These are phyloP conservation scores for Tragelaphus imberbis DNA, from an alignment of 2,113 vertebrate species.

Conservation along the genomic window DNA sequence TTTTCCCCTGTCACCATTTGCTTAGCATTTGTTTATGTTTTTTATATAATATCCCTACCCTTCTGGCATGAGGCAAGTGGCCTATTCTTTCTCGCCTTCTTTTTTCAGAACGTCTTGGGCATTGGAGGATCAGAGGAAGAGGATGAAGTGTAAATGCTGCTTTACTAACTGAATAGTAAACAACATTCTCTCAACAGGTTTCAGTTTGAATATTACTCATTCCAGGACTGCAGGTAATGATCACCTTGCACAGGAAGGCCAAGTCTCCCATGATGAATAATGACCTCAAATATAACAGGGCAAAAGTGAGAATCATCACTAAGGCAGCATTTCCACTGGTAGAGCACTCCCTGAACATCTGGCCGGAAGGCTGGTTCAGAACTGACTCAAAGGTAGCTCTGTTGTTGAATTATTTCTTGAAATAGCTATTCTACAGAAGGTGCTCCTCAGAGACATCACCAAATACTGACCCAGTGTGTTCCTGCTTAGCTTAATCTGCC, in stretches of 20 bases:
- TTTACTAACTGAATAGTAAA: neutral
- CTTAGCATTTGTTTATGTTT: neutral
- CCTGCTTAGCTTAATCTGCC: slow-evolving; percentile 1
- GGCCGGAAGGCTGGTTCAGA: neutral
- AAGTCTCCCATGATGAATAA: neutral
- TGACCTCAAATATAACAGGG: neutral
- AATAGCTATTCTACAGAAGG: neutral
- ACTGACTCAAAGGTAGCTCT: neutral
- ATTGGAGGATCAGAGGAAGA: neutral
- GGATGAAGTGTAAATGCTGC: neutral
- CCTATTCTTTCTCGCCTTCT: neutral
- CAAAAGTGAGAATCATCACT: neutral
- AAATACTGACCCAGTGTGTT: neutral
- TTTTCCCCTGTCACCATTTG: neutral
- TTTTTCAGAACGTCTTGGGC: neutral
- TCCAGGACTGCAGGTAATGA: neutral
- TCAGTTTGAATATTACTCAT: neutral
- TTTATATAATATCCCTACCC: neutral
- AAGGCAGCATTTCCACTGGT: neutral
- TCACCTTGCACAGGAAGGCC: neutral
- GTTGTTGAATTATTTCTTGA: neutral
- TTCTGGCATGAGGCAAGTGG: neutral
- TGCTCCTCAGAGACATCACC: neutral
- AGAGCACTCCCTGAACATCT: neutral
- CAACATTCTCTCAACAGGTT: neutral